phyloP scores from a whole-genome alignment of 2,113 vertebrate species.

The Orycteropus afer region DNA sequence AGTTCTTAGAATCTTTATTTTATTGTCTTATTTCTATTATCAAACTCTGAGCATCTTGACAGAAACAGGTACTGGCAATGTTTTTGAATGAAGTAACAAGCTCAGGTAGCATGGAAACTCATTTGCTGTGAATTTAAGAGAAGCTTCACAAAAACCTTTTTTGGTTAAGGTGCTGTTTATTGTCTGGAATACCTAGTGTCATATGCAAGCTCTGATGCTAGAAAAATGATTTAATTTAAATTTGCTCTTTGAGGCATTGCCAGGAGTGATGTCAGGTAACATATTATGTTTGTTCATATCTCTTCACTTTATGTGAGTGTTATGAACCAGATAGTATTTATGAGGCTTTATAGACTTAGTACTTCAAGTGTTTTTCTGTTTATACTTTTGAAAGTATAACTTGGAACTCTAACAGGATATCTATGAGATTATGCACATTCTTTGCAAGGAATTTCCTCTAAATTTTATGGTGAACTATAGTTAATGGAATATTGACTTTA shows the following conservation, averaged over 20 bases:
- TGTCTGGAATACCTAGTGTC: constrained; percentile 55
- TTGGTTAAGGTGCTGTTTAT: constrained; percentile 70
- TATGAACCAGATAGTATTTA: constrained; percentile 73
- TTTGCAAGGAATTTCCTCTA: constrained; percentile 1
- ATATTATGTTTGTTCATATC: constrained; percentile 76
- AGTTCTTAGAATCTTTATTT: constrained; percentile 31
- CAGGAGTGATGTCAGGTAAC: constrained; percentile 80
- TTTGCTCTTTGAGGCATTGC: constrained; percentile 78
- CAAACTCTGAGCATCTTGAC: constrained; percentile 21
- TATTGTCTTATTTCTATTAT: constrained; percentile 42
- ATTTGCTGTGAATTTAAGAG: constrained; percentile 58
- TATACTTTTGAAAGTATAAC: background rate
- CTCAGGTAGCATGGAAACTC: constrained; percentile 44
- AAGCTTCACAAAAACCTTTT: constrained; percentile 47
- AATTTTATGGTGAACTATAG: constrained; percentile 3
- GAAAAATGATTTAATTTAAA: constrained; percentile 80
- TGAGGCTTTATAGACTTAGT: constrained; percentile 66
- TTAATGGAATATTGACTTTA: constrained; percentile 29
- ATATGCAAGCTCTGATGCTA: constrained; percentile 73
- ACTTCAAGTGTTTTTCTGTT: constrained; percentile 63
- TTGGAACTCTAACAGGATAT: background rate
- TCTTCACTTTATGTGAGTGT: constrained; percentile 75
- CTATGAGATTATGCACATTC: background rate
- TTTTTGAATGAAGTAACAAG: constrained; percentile 12
- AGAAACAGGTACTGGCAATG: background rate